Conservation (phyloP, 2,888 invertebrate species). For the Drosophila robusta region DNA sequence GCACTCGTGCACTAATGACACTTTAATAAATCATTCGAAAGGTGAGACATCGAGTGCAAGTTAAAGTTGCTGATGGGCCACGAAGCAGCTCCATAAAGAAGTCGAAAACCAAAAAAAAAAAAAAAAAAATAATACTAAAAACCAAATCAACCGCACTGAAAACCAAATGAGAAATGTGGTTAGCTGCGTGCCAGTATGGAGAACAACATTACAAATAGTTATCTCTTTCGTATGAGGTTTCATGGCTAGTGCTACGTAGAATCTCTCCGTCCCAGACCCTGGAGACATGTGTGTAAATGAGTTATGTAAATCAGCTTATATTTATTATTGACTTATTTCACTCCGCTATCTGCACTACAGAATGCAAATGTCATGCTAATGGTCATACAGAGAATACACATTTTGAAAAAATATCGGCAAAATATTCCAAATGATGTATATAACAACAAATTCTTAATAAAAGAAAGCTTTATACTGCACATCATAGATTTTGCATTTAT, state of each 20-base stretch:
- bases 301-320: slow-evolving; percentile 40
- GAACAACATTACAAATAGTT: slow-evolving; percentile 45
- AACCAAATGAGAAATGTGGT: slow-evolving; percentile 75
- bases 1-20: slow-evolving; percentile 83
- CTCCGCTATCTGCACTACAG: not conserved
- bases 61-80: slow-evolving; percentile 73
- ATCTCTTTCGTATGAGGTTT: slow-evolving; percentile 43
- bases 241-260: slow-evolving; percentile 19
- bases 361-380: slow-evolving; percentile 20
- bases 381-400: no score
- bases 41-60: slow-evolving; percentile 83
- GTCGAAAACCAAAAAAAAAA: slow-evolving; percentile 22
- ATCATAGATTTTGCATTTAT: no score
- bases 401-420: not conserved
- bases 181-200: slow-evolving; percentile 27
- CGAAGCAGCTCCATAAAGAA: slow-evolving; percentile 53
- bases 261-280: not conserved
- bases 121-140: slow-evolving; percentile 23
- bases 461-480: no score
- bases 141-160: slow-evolving; percentile 37
- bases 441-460: no score
- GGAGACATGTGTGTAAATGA: slow-evolving; percentile 23
- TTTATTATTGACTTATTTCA: slow-evolving; percentile 28
- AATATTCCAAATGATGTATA: not conserved
- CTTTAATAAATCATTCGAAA: slow-evolving; percentile 84